Conservation (phyloP, 2,797 vertebrate species). For the Sebastes dallii region DNA sequence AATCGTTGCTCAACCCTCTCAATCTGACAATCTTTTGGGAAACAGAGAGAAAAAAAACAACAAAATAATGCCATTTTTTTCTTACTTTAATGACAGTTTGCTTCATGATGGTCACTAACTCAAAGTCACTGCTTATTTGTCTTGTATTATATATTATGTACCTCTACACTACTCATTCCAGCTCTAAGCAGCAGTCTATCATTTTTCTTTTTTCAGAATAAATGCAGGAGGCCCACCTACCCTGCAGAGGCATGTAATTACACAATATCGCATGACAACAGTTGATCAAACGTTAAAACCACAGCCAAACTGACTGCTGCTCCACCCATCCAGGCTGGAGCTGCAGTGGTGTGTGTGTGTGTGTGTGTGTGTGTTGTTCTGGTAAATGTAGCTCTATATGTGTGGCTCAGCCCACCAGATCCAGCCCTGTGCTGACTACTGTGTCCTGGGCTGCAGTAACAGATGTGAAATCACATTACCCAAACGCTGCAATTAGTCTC, state of each 20-base stretch:
- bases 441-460: constrained; percentile 88
- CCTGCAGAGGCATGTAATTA: constrained; percentile 34
- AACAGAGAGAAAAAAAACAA: not conserved
- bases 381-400: constrained; percentile 44
- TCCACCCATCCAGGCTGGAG: constrained; percentile 49
- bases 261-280: constrained; percentile 33
- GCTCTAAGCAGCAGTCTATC: not conserved
- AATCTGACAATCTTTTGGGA: not conserved
- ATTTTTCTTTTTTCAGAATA: constrained; percentile 2
- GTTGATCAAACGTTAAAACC: constrained; percentile 52
- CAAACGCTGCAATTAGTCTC: constrained; percentile 99
- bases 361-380: constrained; percentile 36
- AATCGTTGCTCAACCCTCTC: not conserved
- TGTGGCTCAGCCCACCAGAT: constrained; percentile 70
- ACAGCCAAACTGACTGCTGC: constrained; percentile 33
- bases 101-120: not conserved
- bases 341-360: constrained; percentile 19
- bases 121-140: not conserved
- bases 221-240: constrained; percentile 25
- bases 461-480: constrained; percentile 99
- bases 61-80: not conserved
- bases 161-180: not conserved
- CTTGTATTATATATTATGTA: not conserved
- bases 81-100: not conserved
- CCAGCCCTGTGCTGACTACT: constrained; percentile 73